phyloP scores from a whole-genome alignment of 2,888 invertebrate species.

The Parasteatoda lunata region DNA sequence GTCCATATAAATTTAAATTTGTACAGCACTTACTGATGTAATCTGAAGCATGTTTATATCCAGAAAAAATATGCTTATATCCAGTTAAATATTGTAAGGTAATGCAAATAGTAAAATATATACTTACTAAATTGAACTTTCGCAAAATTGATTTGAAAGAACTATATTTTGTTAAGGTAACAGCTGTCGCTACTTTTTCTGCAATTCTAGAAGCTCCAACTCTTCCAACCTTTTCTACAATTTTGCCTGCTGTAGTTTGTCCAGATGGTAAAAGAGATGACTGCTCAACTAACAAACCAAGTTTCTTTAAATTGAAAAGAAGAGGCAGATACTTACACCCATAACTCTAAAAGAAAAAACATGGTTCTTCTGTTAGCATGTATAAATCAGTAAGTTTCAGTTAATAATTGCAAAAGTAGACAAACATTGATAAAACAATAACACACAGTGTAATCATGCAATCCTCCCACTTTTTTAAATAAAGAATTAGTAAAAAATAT shows the following conservation, averaged over 20 bases:
- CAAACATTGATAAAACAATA: background rate
- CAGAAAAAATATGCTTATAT: no score
- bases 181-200: constrained; percentile 74
- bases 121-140: constrained; percentile 82
- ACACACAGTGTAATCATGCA: background rate
- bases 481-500: background rate
- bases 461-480: background rate
- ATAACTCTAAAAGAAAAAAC: constrained; percentile 78
- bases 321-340: constrained; percentile 87
- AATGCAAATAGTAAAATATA: background rate
- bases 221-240: constrained; percentile 74
- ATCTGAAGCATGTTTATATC: no score
- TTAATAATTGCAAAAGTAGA: background rate
- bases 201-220: constrained; percentile 71
- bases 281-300: constrained; percentile 80
- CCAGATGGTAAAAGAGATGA: constrained; percentile 72
- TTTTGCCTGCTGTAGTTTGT: constrained; percentile 75
- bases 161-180: constrained; percentile 79
- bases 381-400: background rate
- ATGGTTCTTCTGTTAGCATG: background rate
- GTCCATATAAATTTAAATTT: no score
- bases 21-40: no score
- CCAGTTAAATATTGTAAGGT: no score
- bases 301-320: constrained; percentile 84
- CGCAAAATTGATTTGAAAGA: constrained; percentile 82